phyloP scores from a whole-genome alignment of 2,888 invertebrate genomes.

The Bedellia somnulentella region DNA sequence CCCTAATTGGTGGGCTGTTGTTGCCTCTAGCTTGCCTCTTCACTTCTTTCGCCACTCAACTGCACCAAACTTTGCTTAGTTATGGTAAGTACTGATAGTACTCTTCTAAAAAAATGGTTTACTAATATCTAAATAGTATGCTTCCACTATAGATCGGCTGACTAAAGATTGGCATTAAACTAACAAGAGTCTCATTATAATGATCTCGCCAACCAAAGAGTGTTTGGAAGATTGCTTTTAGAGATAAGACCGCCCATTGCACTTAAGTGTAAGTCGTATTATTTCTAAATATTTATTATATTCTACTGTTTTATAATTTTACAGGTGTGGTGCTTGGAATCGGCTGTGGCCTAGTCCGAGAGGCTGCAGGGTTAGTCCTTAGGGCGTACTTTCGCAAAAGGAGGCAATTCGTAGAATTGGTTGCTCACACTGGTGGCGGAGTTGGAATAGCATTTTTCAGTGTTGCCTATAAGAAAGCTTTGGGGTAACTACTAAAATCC shows the following conservation, averaged over 20 bases:
- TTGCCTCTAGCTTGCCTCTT: slow-evolving; percentile 86
- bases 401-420: slow-evolving; percentile 88
- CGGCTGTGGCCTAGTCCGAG: slow-evolving; percentile 85
- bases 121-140: too few relatives aligned
- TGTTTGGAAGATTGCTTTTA: too few relatives aligned
- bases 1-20: slow-evolving; percentile 83
- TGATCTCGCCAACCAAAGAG: too few relatives aligned
- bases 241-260: too few relatives aligned
- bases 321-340: slow-evolving; percentile 78
- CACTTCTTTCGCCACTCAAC: slow-evolving; percentile 86
- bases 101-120: too few relatives aligned
- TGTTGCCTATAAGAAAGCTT: slow-evolving; percentile 81
- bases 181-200: too few relatives aligned
- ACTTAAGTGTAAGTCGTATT: too few relatives aligned
- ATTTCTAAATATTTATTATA: too few relatives aligned
- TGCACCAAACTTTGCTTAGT: slow-evolving; percentile 82
- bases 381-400: slow-evolving; percentile 88
- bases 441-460: slow-evolving; percentile 88
- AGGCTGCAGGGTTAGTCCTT: slow-evolving; percentile 82
- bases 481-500: slow-evolving; percentile 62
- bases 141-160: too few relatives aligned
- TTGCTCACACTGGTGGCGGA: slow-evolving; percentile 85
- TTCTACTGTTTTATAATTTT: slow-evolving; percentile 3
- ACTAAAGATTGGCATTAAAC: too few relatives aligned
- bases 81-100: too few relatives aligned